Conservation (phyloP, 2,113 vertebrate genomes). For the Phylloscopus trochiloides region DNA sequence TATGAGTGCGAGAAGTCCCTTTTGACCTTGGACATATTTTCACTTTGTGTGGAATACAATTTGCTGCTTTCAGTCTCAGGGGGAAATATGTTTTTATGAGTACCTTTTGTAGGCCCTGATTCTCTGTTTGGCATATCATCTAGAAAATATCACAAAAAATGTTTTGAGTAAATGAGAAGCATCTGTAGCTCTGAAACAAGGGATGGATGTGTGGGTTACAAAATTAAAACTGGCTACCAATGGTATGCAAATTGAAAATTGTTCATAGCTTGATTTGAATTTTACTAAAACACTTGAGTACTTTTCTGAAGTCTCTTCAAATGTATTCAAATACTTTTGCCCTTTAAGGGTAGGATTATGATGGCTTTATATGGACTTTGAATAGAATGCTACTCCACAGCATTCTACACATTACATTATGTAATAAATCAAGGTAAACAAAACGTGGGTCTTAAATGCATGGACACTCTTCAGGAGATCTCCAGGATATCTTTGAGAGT, state of each 20-base stretch:
- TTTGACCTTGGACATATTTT: slow-evolving; percentile 43
- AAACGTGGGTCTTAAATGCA: not conserved
- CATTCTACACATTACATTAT: not conserved
- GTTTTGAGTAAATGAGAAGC: slow-evolving; percentile 24
- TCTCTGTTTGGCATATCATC: not conserved
- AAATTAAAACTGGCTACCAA: not conserved
- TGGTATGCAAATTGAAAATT: not conserved
- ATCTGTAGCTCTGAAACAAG: slow-evolving; percentile 9
- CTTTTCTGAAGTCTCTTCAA: not conserved
- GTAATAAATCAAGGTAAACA: not conserved
- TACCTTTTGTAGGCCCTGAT: slow-evolving; percentile 21
- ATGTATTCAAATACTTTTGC: not conserved
- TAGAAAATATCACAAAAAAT: not conserved
- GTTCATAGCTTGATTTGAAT: not conserved
- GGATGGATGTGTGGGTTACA: not conserved
- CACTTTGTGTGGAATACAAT: slow-evolving; percentile 31
- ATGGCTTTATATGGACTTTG: not conserved
- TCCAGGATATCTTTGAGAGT: not conserved
- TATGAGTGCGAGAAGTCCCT: not conserved
- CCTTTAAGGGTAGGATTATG: not conserved
- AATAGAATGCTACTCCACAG: not conserved
- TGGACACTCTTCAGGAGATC: not conserved
- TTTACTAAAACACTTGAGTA: not conserved
- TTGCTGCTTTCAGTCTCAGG: not conserved
- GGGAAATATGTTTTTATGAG: slow-evolving; percentile 22